A percentile compares a stretch with the other conserved stretches of the same genome.
Evolutionary conservation across 30 jellyfish, hydroid and myxozoan genomes (phyloP).

Genomic region (Morbakka virulenta): DNA sequence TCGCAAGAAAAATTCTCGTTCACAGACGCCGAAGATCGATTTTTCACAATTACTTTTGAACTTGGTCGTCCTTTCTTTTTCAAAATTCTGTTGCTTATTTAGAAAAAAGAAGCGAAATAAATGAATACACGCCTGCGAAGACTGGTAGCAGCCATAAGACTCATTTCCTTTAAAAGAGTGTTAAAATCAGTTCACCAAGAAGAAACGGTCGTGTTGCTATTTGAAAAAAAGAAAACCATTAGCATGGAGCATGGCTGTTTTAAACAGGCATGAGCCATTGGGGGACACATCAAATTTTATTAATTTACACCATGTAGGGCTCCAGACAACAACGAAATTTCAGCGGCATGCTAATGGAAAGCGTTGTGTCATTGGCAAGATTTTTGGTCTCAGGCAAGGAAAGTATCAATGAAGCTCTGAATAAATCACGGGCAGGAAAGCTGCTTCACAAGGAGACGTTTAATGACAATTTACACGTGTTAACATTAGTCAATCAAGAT

Average conservation of each 20-base stretch:
- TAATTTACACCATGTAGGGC: not conserved
- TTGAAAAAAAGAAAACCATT: not conserved
- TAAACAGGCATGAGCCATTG: not conserved
- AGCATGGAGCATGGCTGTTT: not conserved
- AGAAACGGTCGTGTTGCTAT: no score
- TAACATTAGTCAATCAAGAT: no score
- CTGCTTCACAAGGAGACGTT: no score
- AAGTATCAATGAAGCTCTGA: no score
- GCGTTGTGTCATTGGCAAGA: not conserved
- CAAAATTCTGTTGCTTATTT: not conserved
- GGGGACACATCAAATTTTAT: not conserved
- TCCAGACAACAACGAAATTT: not conserved
- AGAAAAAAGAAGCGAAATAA: not conserved
- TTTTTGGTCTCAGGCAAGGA: not conserved
- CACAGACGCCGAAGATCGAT: constrained; percentile 11
- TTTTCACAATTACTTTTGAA: not conserved
- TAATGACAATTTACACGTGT: no score
- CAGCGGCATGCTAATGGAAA: not conserved
- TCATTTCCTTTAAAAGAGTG: no score
- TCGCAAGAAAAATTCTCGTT: constrained; percentile 8
- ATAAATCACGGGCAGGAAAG: no score
- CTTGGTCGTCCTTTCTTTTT: no score
- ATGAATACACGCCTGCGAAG: not conserved
- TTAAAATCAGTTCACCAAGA: no score
- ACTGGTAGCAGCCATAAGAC: not conserved